Conservation (phyloP, 2,113 vertebrate species). For the Thryonomys swinderianus region DNA sequence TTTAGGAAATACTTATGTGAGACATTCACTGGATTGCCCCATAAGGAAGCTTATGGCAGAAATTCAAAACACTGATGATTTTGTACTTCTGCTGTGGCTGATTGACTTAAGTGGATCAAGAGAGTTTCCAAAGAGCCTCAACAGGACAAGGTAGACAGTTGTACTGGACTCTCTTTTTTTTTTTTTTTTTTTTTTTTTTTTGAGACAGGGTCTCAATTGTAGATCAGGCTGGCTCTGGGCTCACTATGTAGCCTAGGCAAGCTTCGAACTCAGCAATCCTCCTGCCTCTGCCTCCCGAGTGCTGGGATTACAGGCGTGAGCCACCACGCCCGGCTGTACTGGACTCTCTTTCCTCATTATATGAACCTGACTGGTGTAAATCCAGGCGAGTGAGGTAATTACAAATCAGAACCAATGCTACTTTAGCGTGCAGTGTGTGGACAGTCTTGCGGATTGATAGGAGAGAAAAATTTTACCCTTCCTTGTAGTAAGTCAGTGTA, state of each 20-base stretch:
- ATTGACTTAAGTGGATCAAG: accelerated
- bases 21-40: neutral
- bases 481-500: conserved; percentile 91
- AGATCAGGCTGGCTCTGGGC: no score
- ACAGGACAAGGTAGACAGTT: neutral
- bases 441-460: neutral
- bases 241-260: no score
- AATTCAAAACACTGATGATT: neutral
- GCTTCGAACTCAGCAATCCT: no score
- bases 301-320: no score
- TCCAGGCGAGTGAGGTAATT: neutral
- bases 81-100: neutral
- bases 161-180: no score
- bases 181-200: no score
- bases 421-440: no score
- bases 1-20: neutral
- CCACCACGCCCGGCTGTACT: no score
- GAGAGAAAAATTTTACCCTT: conserved; percentile 87
- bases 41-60: neutral
- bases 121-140: neutral
- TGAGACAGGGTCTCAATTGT: no score
- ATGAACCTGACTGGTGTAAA: neutral
- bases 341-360: neutral
- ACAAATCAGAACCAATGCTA: neutral
- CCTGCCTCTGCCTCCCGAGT: no score